Percentiles rank a stretch among this genome's conserved stretches.
Conservation (phyloP, 2,888 invertebrate genomes). For the Autographa gamma region DNA sequence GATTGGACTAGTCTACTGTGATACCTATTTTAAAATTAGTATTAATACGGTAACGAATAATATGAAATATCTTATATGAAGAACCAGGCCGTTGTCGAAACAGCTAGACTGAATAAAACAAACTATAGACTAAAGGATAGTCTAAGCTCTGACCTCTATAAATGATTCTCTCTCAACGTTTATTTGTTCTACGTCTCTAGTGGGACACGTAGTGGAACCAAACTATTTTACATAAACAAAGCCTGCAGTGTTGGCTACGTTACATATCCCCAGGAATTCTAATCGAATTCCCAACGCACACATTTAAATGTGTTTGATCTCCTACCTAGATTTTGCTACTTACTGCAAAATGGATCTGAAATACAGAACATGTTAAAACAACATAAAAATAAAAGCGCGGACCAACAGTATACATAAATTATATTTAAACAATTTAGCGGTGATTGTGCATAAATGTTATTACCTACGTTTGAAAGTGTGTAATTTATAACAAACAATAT, state of each 20-base stretch:
- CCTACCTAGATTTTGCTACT: background rate
- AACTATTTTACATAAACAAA: background rate
- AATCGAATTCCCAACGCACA: background rate
- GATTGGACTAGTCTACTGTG: no score
- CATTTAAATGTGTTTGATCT: background rate
- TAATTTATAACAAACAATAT: slow-evolving; percentile 16
- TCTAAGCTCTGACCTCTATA: background rate
- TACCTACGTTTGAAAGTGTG: background rate
- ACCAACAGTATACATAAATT: background rate
- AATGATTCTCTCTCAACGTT: background rate
- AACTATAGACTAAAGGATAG: no score
- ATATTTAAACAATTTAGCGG: background rate
- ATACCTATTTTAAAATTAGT: no score
- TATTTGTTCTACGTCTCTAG: background rate
- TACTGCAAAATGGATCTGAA: background rate
- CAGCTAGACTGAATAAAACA: no score
- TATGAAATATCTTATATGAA: no score
- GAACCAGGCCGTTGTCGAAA: no score
- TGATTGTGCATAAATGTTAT: background rate
- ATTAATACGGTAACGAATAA: no score
- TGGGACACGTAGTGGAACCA: background rate
- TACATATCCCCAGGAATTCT: background rate
- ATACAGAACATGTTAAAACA: background rate
- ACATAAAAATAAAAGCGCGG: background rate
- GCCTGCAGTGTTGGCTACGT: background rate